phyloP scores from a whole-genome alignment of 1,140 invertebrate species.

The Hypothenemus hampei region DNA sequence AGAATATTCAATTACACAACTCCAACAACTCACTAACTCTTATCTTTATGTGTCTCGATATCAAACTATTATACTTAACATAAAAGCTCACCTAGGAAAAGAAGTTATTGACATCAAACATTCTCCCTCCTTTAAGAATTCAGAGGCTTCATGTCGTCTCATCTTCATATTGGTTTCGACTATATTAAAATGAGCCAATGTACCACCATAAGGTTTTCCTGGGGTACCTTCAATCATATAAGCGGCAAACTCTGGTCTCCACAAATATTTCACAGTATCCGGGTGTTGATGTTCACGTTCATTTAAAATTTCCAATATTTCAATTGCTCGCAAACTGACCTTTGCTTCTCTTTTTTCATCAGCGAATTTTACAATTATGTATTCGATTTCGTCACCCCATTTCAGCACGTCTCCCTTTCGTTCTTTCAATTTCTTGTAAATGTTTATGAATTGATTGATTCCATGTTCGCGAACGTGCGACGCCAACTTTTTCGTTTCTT shows the following conservation, averaged over 20 bases:
- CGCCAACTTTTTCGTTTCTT: slow-evolving; percentile 84
- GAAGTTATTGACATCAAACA: slow-evolving; percentile 83
- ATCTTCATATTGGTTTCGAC: slow-evolving; percentile 97
- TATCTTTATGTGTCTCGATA: too few relatives aligned
- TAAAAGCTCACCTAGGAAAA: slow-evolving; percentile 91
- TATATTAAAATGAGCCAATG: slow-evolving; percentile 94
- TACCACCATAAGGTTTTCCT: slow-evolving; percentile 88
- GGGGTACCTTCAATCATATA: slow-evolving; percentile 99
- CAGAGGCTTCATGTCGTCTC: slow-evolving; percentile 79
- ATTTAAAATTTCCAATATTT: slow-evolving; percentile 73
- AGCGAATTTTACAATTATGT: slow-evolving; percentile 94
- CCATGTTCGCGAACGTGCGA: slow-evolving; percentile 72
- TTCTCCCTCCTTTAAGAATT: slow-evolving; percentile 75
- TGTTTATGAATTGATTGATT: slow-evolving; percentile 71
- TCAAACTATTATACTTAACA: too few relatives aligned
- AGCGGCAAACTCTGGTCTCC: slow-evolving; percentile 96
- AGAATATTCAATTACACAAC: too few relatives aligned
- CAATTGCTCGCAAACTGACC: slow-evolving; percentile 75
- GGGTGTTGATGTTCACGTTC: slow-evolving; percentile 79
- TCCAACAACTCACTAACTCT: too few relatives aligned
- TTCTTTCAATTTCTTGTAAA: slow-evolving; percentile 67
- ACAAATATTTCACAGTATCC: slow-evolving; percentile 77
- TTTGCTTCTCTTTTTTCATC: slow-evolving; percentile 78
- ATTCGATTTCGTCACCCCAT: slow-evolving; percentile 99
- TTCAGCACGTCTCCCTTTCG: slow-evolving; percentile 92